These are phyloP conservation scores for Drosophila bifasciata DNA, from an alignment of 1,140 invertebrate genomes.

Conservation along the genomic window DNA sequence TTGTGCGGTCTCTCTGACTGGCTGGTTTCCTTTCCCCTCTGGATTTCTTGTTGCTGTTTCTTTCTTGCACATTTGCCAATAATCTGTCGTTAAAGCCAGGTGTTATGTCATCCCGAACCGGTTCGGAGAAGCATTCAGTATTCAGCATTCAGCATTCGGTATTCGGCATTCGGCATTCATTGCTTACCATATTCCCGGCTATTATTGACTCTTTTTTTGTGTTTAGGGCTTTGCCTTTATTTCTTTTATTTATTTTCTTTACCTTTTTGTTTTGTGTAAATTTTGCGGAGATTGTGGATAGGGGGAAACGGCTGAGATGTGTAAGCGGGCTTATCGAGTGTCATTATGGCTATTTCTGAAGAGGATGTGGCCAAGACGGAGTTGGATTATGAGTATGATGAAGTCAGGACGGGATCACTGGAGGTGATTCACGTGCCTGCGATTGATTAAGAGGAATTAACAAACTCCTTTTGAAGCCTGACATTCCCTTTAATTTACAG, in stretches of 20 bases:
- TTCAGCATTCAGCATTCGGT: conserved; percentile 14
- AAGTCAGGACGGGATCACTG: conserved; percentile 32
- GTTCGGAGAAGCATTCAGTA: conserved; percentile 40
- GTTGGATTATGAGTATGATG: conserved; percentile 25
- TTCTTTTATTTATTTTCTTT: conserved; percentile 40
- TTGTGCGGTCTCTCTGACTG: conserved; percentile 26
- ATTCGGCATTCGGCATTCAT: conserved; percentile 29
- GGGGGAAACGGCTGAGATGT: conserved; percentile 9
- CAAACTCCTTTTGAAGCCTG: neutral
- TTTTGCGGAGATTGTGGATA: neutral
- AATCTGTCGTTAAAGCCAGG: conserved; percentile 68
- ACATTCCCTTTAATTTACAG: neutral
- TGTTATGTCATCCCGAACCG: conserved; percentile 76
- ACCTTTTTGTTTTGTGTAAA: conserved; percentile 7
- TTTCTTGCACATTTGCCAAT: conserved; percentile 56
- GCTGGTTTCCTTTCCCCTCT: conserved; percentile 11
- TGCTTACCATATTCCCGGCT: conserved; percentile 59
- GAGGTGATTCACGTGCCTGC: neutral
- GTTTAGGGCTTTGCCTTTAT: conserved; percentile 56
- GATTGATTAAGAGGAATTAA: conserved; percentile 1
- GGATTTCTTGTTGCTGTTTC: conserved; percentile 19
- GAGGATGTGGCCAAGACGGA: conserved; percentile 35
- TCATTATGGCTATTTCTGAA: conserved; percentile 25
- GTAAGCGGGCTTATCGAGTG: conserved; percentile 31
- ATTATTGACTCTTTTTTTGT: conserved; percentile 49